Percentiles rank a stretch among this genome's conserved stretches.
Evolutionary conservation across 2,888 invertebrate genomes (phyloP).

Genomic region (Oscheius sp.): DNA sequence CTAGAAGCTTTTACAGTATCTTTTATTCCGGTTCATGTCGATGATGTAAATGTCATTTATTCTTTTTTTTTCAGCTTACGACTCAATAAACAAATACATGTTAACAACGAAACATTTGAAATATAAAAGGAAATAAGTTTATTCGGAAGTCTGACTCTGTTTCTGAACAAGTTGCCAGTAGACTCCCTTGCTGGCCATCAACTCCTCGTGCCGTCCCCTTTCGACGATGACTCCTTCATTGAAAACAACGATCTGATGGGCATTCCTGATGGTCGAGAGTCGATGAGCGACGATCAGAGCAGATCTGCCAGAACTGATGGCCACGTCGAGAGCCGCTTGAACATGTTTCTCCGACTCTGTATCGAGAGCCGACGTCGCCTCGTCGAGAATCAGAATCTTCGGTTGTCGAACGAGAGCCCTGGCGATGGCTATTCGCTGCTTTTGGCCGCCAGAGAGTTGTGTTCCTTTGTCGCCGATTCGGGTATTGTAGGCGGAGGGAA

Average conservation of each 20-base stretch:
- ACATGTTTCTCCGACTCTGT: constrained; percentile 71
- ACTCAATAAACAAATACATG: too few relatives aligned
- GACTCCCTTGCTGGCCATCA: constrained; percentile 73
- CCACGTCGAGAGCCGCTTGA: constrained; percentile 77
- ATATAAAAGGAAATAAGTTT: too few relatives aligned
- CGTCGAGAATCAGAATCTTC: constrained; percentile 9
- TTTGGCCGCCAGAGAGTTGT: constrained; percentile 73
- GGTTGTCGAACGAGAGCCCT: constrained; percentile 8
- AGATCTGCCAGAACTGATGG: constrained; percentile 68
- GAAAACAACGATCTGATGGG: constrained; percentile 44
- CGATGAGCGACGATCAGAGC: constrained; percentile 73
- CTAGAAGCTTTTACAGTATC: too few relatives aligned
- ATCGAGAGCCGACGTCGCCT: constrained; percentile 9
- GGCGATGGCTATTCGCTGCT: constrained; percentile 66
- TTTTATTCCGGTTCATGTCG: too few relatives aligned
- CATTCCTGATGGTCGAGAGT: constrained; percentile 73
- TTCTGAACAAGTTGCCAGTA: not conserved
- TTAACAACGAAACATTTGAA: too few relatives aligned
- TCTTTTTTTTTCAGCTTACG: too few relatives aligned
- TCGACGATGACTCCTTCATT: constrained; percentile 72
- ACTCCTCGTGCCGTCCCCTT: constrained; percentile 79
- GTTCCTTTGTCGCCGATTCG: constrained; percentile 72
- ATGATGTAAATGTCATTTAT: too few relatives aligned
- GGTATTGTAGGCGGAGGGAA: constrained; percentile 71
- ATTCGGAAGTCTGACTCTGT: constrained; percentile 7